Evolutionary conservation across 2,888 invertebrate species (phyloP).

Genomic region (Cheilosia scutellata): DNA sequence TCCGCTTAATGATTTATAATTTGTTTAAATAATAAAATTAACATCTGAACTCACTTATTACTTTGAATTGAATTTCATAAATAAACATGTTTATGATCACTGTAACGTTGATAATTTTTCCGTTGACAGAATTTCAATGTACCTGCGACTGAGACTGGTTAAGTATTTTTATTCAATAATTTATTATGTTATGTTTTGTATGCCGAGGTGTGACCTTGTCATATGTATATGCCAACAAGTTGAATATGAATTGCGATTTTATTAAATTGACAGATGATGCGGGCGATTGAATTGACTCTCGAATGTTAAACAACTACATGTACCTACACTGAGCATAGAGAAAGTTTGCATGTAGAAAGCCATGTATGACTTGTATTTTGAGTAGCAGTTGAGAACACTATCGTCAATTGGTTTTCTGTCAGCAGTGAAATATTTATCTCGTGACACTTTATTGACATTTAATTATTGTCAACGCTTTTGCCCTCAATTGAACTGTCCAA

Average conservation of each 20-base stretch:
- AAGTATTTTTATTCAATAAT: constrained; percentile 41
- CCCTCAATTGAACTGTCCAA: constrained; percentile 38
- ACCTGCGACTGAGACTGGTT: constrained; percentile 10
- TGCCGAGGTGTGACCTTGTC: constrained; percentile 73
- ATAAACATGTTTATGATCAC: constrained; percentile 71
- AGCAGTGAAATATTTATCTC: constrained; percentile 32
- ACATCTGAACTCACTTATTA: constrained; percentile 74
- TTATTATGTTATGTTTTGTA: constrained; percentile 54
- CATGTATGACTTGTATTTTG: not conserved
- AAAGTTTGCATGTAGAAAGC: not conserved
- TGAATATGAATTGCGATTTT: constrained; percentile 69
- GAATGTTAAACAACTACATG: constrained; percentile 30
- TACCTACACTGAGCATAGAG: constrained; percentile 8
- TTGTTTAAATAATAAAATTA: constrained; percentile 73
- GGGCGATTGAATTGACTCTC: constrained; percentile 19
- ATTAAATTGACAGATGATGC: constrained; percentile 52
- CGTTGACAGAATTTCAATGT: constrained; percentile 66
- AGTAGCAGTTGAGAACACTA: not conserved
- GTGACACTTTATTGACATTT: constrained; percentile 40
- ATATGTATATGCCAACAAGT: constrained; percentile 61
- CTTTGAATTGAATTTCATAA: constrained; percentile 71
- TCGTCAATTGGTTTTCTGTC: not conserved
- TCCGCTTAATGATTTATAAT: constrained; percentile 72
- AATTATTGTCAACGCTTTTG: constrained; percentile 39
- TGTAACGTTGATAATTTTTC: constrained; percentile 60